Percentiles rank a stretch among this genome's conserved stretches.
Conservation (phyloP, 2,797 vertebrate genomes). For the Sebastes hopkinsi region DNA sequence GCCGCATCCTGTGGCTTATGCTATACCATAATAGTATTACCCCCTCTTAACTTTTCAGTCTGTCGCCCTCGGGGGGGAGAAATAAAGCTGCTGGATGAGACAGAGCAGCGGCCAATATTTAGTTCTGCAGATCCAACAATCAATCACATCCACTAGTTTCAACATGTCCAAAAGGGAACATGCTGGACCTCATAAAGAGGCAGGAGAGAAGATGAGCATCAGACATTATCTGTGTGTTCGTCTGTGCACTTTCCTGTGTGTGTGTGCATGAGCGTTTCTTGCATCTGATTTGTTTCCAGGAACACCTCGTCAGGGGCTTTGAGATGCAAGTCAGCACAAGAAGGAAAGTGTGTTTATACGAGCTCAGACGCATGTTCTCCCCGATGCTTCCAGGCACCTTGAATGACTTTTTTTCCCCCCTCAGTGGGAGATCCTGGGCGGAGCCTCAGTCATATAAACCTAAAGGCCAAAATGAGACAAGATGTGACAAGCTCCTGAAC, state of each 20-base stretch:
- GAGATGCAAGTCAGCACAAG: slow-evolving; percentile 87
- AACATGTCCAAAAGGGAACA: slow-evolving; percentile 76
- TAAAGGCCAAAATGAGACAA: slow-evolving; percentile 81
- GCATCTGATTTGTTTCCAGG: slow-evolving; percentile 78
- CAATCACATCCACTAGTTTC: slow-evolving; percentile 76
- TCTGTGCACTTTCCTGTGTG: slow-evolving; percentile 32
- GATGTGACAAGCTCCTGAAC: slow-evolving; percentile 83
- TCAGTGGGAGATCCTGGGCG: slow-evolving; percentile 83
- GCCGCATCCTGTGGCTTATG: slow-evolving; percentile 73
- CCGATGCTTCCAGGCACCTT: slow-evolving; percentile 78
- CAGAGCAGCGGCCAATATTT: slow-evolving; percentile 71
- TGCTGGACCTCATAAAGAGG: slow-evolving; percentile 48
- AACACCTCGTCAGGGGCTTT: slow-evolving; percentile 78
- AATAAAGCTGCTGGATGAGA: slow-evolving; percentile 69
- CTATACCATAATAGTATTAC: slow-evolving; percentile 82
- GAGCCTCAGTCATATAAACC: slow-evolving; percentile 80
- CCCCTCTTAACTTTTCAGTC: slow-evolving; percentile 77
- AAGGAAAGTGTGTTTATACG: slow-evolving; percentile 78
- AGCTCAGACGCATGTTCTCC: slow-evolving; percentile 75
- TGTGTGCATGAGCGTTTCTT: slow-evolving; percentile 21
- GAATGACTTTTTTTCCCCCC: slow-evolving; percentile 70
- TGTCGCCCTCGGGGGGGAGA: slow-evolving; percentile 55
- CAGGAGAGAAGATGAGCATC: slow-evolving; percentile 56
- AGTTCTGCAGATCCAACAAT: slow-evolving; percentile 71
- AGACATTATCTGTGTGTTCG: slow-evolving; percentile 49